Conservation (phyloP, 2,888 invertebrate species). For the Anaspis maculata region DNA sequence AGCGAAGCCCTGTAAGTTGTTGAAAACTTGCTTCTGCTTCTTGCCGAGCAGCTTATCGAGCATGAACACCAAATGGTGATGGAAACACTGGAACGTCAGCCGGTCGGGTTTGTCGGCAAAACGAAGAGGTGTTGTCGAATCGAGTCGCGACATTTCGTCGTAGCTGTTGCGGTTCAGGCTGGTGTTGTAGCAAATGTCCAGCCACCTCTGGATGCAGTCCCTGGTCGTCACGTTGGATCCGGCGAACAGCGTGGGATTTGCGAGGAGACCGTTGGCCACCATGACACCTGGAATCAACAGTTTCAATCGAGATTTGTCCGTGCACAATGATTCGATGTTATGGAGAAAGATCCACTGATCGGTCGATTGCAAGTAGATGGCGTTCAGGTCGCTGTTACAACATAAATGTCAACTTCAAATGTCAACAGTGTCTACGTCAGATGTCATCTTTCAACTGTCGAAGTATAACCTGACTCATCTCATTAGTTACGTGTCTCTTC, state of each 20-base stretch:
- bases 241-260: constrained; percentile 85
- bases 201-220: constrained; percentile 75
- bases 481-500: too few relatives aligned
- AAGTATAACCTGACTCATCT: too few relatives aligned
- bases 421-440: too few relatives aligned
- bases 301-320: too few relatives aligned
- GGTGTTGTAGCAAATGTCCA: constrained; percentile 55
- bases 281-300: constrained; percentile 72
- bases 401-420: too few relatives aligned
- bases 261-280: constrained; percentile 83
- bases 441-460: too few relatives aligned
- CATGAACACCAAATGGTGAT: constrained; percentile 97
- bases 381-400: too few relatives aligned
- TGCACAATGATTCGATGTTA: too few relatives aligned
- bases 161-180: constrained; percentile 26
- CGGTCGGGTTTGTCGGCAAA: constrained; percentile 48
- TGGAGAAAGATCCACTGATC: too few relatives aligned
- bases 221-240: constrained; percentile 62
- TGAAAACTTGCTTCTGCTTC: constrained; percentile 67
- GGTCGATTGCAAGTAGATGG: too few relatives aligned
- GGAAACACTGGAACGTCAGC: constrained; percentile 75
- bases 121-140: constrained; percentile 7
- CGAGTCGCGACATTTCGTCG: background rate
- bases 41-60: constrained; percentile 71
- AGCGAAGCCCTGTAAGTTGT: constrained; percentile 60